Conservation (phyloP, 2,113 vertebrate species). For the Siniperca knerii region DNA sequence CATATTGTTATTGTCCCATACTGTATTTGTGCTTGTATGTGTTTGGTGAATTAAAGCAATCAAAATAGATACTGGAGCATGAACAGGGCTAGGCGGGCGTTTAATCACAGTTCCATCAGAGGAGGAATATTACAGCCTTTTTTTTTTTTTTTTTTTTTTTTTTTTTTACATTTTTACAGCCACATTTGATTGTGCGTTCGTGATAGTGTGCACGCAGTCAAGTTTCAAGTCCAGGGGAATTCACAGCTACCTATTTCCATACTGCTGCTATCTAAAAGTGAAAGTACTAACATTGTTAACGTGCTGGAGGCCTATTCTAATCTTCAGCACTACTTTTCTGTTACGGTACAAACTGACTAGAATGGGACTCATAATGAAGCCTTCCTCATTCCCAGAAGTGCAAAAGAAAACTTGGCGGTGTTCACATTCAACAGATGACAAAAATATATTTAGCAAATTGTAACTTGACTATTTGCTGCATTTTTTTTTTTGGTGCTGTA, state of each 20-base stretch:
- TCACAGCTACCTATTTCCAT: conserved; percentile 73
- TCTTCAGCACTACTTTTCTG: conserved; percentile 27
- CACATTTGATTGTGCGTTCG: conserved; percentile 9
- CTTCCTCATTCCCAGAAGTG: neutral
- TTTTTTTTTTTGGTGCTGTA: neutral
- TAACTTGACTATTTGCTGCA: neutral
- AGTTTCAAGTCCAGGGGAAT: conserved; percentile 76
- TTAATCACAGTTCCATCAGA: neutral
- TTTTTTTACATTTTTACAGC: conserved; percentile 9
- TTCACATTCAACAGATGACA: neutral
- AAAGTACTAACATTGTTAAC: conserved; percentile 55
- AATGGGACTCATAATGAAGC: neutral
- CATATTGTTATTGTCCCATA: neutral
- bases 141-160: neutral
- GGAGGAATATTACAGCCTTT: conserved; percentile 37
- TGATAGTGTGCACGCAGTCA: neutral
- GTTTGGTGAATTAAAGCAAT: neutral
- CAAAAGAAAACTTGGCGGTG: neutral
- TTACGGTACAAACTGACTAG: conserved; percentile 11
- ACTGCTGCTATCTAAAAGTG: conserved; percentile 62
- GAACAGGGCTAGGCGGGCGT: neutral
- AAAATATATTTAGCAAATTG: neutral
- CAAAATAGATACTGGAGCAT: neutral
- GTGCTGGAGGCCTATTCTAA: conserved; percentile 31
- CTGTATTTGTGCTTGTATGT: neutral